Percentiles rank a stretch among this genome's conserved stretches.
Evolutionary conservation across 2,888 invertebrate genomes (phyloP).

Genomic region (Tigriopus californicus): DNA sequence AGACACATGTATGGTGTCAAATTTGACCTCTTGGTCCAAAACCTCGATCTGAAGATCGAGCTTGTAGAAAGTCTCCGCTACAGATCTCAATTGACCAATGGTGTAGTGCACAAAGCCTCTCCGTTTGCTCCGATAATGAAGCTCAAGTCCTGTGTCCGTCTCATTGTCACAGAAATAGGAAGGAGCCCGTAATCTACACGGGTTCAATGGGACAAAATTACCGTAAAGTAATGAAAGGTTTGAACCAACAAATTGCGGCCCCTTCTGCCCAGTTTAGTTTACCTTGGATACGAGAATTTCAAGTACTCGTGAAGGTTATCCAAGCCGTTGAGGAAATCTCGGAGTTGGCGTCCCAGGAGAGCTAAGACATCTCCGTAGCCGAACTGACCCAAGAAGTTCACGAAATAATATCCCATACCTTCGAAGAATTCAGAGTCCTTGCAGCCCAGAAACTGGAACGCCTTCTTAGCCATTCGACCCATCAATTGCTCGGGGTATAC

Average conservation of each 20-base stretch:
- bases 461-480: conserved; percentile 56
- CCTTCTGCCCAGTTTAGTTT: neutral
- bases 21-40: conserved; percentile 61
- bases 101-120: conserved; percentile 89
- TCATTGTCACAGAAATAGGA: conserved; percentile 95
- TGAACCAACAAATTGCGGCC: neutral
- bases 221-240: neutral
- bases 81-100: conserved; percentile 77
- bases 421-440: conserved; percentile 77
- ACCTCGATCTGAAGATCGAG: conserved; percentile 83
- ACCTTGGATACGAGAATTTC: conserved; percentile 76
- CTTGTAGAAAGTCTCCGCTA: conserved; percentile 80
- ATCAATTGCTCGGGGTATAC: conserved; percentile 80
- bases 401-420: conserved; percentile 82
- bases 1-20: conserved; percentile 80
- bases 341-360: conserved; percentile 75
- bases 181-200: conserved; percentile 50
- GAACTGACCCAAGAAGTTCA: conserved; percentile 78
- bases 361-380: conserved; percentile 81
- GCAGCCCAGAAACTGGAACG: conserved; percentile 56
- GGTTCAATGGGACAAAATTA: too few species aligned
- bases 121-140: conserved; percentile 82
- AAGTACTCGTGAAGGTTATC: conserved; percentile 95
- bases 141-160: conserved; percentile 67
- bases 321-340: conserved; percentile 80